Evolutionary conservation across 1,140 invertebrate species (phyloP).

Genomic region (Hycleus phaleratus): DNA sequence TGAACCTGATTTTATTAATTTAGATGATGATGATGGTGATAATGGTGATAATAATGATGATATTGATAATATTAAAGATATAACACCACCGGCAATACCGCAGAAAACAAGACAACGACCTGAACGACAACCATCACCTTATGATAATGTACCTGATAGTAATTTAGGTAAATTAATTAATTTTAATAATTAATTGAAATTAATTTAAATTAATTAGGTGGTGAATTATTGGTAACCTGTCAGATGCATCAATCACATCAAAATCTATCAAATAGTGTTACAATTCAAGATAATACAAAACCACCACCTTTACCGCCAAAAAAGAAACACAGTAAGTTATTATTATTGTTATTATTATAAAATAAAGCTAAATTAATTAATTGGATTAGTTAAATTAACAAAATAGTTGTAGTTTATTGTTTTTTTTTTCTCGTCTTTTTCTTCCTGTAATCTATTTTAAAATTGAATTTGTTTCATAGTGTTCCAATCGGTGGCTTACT

Average conservation of each 20-base stretch:
- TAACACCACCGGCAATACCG: conserved; percentile 58
- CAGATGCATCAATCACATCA: conserved; percentile 43
- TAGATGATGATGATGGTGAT: conserved; percentile 6
- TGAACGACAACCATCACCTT: conserved; percentile 60
- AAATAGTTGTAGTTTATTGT: not conserved
- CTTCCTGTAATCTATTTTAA: conserved; percentile 1
- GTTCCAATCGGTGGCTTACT: conserved; percentile 91
- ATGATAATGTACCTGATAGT: conserved; percentile 62
- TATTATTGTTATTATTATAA: not conserved
- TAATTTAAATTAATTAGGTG: conserved; percentile 21
- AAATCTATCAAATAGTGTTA: conserved; percentile 38
- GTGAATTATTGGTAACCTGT: conserved; percentile 49
- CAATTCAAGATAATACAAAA: conserved; percentile 48
- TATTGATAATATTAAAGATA: conserved; percentile 28
- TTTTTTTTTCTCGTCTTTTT: not conserved
- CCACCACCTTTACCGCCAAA: conserved; percentile 86
- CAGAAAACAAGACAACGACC: conserved; percentile 51
- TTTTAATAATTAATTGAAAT: not conserved
- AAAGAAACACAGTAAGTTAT: conserved; percentile 84
- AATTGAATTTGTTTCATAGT: conserved; percentile 49
- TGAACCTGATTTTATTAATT: not conserved
- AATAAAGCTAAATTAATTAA: not conserved
- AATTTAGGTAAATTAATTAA: conserved; percentile 20
- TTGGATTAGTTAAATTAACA: not conserved
- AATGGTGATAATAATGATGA: conserved; percentile 31